A percentile compares a stretch with the other conserved stretches of the same genome.
Conservation (phyloP, 1,140 invertebrate species). For the Rhynchophorus ferrugineus region DNA sequence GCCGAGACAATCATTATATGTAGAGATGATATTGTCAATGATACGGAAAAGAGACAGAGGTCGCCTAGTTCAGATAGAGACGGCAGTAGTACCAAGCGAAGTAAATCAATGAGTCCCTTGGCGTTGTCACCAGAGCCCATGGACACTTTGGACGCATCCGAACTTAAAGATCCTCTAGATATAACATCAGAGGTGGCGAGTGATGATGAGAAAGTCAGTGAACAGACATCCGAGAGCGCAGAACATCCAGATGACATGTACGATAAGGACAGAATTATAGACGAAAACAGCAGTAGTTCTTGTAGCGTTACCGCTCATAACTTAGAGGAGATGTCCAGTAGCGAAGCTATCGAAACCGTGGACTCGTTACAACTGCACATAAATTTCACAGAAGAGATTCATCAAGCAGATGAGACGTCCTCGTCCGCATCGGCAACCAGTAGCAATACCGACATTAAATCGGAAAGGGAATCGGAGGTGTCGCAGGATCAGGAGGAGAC, state of each 20-base stretch:
- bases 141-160: conserved; percentile 12
- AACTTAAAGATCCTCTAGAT: conserved; percentile 21
- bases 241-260: conserved; percentile 20
- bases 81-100: conserved; percentile 31
- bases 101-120: conserved; percentile 28
- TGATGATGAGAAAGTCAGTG: conserved; percentile 27
- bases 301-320: conserved; percentile 21
- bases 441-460: conserved; percentile 23
- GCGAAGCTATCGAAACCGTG: conserved; percentile 27
- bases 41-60: conserved; percentile 32
- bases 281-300: conserved; percentile 28
- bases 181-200: conserved; percentile 17
- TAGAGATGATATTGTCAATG: conserved; percentile 28
- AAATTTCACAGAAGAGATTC: conserved; percentile 18
- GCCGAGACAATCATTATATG: conserved; percentile 40
- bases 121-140: conserved; percentile 15
- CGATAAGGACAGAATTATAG: conserved; percentile 23
- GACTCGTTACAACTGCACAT: conserved; percentile 27
- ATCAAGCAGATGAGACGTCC: conserved; percentile 23
- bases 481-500: conserved; percentile 23
- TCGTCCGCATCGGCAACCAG: conserved; percentile 21
- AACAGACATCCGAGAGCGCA: conserved; percentile 19
- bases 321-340: conserved; percentile 26
- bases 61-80: conserved; percentile 28
- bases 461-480: conserved; percentile 21